A percentile compares a stretch with the other conserved stretches of the same genome.
Evolutionary conservation across 2,888 invertebrate genomes (phyloP).

Genomic region (Calameuta filiformis): DNA sequence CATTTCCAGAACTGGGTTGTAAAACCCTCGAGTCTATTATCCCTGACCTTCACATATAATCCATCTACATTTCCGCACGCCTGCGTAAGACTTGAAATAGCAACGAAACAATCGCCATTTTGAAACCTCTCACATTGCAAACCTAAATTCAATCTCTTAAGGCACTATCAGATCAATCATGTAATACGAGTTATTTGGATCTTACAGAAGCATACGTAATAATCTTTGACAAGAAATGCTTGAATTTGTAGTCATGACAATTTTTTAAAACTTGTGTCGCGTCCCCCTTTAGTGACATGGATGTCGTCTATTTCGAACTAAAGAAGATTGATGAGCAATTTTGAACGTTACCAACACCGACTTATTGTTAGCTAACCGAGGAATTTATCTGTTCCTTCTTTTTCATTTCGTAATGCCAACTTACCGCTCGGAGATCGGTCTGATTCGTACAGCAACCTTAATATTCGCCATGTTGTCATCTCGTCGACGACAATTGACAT

Average conservation of each 20-base stretch:
- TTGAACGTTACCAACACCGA: neutral
- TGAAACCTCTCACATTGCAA: neutral
- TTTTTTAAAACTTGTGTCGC: neutral
- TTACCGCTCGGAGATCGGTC: conserved; percentile 75
- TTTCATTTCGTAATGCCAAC: conserved; percentile 31
- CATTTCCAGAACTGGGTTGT: neutral
- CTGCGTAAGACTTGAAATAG: neutral
- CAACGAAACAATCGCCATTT: neutral
- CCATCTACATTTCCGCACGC: neutral
- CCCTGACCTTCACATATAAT: neutral
- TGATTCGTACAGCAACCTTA: conserved; percentile 74
- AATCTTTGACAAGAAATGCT: neutral
- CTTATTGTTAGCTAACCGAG: neutral
- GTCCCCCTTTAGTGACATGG: neutral
- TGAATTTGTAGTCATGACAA: neutral
- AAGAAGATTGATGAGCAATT: neutral
- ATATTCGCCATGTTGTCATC: conserved; percentile 70
- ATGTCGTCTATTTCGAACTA: neutral
- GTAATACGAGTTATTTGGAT: neutral
- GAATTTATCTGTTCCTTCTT: neutral
- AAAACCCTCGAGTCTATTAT: neutral
- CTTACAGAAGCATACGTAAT: neutral
- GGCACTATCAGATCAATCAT: neutral
- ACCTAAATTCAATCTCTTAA: neutral
- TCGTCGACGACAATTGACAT: conserved; percentile 24